phyloP scores from a whole-genome alignment of 2,888 invertebrate species.

The Dendrolimus houi region DNA sequence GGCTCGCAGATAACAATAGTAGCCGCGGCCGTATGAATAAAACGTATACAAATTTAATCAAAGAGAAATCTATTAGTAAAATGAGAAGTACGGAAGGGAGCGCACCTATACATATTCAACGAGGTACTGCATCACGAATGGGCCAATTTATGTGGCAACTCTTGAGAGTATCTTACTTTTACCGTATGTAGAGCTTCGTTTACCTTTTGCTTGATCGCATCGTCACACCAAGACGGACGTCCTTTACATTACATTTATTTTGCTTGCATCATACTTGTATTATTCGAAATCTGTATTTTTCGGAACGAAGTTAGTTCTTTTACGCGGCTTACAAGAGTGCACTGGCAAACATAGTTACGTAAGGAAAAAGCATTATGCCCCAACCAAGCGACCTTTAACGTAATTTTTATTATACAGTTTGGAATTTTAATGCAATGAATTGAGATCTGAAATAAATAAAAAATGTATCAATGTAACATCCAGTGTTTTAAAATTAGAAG shows the following conservation, averaged over 20 bases:
- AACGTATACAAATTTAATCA: conserved; percentile 76
- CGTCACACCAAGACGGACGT: not conserved
- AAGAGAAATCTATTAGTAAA: conserved; percentile 77
- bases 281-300: too few species aligned
- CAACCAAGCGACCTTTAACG: too few species aligned
- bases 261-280: not conserved
- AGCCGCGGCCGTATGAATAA: conserved; percentile 65
- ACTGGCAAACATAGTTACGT: too few species aligned
- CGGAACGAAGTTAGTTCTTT: too few species aligned
- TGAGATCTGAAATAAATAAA: too few species aligned
- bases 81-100: conserved; percentile 76
- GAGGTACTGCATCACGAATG: conserved; percentile 74
- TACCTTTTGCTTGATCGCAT: not conserved
- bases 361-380: too few species aligned
- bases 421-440: too few species aligned
- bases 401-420: too few species aligned
- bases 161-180: conserved; percentile 66
- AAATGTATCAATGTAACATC: too few species aligned
- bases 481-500: too few species aligned
- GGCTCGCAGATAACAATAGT: conserved; percentile 60
- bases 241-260: not conserved
- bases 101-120: conserved; percentile 76
- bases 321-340: too few species aligned
- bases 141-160: conserved; percentile 70
- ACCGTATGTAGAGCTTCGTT: conserved; percentile 63